phyloP scores from a whole-genome alignment of 2,888 invertebrate genomes.

The Cotesia congregata region DNA sequence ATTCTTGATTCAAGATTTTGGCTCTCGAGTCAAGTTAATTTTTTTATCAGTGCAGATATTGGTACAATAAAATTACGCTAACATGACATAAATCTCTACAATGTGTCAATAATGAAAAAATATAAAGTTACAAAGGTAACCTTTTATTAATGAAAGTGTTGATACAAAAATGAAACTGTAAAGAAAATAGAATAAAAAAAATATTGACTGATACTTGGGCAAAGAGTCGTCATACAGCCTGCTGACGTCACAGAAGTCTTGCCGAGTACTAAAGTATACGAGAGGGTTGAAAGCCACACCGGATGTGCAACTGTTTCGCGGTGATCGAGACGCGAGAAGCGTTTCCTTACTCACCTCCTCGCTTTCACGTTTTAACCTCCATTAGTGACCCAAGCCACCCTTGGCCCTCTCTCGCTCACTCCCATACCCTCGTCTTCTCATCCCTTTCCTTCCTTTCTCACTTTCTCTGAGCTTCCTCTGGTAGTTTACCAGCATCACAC shows the following conservation, averaged over 20 bases:
- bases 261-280: not conserved
- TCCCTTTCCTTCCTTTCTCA: constrained; percentile 24
- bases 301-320: constrained; percentile 43
- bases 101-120: too few relatives aligned
- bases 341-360: constrained; percentile 41
- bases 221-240: constrained; percentile 11
- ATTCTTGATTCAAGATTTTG: too few relatives aligned
- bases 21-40: too few relatives aligned
- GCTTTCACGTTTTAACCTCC: constrained; percentile 63
- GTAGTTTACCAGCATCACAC: constrained; percentile 24
- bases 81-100: too few relatives aligned
- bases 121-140: too few relatives aligned
- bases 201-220: constrained; percentile 13
- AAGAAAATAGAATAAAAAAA: not conserved
- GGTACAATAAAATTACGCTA: too few relatives aligned
- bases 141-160: too few relatives aligned
- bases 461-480: constrained; percentile 17
- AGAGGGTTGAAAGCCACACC: constrained; percentile 39
- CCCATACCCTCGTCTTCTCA: not conserved
- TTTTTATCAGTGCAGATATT: too few relatives aligned
- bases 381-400: constrained; percentile 57
- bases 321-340: constrained; percentile 40
- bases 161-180: not conserved
- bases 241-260: constrained; percentile 10
- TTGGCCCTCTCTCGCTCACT: constrained; percentile 22